Base-by-base conservation (phyloP, 2,888 invertebrate species). In the Epirrhoe alternata region DNA sequence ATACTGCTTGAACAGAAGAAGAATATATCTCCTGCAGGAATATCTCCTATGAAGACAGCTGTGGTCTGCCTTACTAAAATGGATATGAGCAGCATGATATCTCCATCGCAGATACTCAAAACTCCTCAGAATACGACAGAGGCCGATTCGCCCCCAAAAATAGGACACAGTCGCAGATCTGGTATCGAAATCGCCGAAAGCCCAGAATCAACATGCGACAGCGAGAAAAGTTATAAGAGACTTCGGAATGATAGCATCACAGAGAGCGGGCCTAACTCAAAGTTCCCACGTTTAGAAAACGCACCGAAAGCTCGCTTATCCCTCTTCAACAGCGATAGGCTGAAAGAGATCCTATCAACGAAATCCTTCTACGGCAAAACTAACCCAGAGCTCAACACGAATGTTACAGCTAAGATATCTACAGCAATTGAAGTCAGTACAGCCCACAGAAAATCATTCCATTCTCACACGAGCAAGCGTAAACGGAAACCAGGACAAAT, bases 311-410 rank as follows among this genome's bases (percentile, higher is more conserved):
- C 93, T 0, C 84, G 93, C 0, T 70, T 89, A 3, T 93, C 93
- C 0, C 78, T 94, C 0, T 93, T 93, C 71, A 92, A 89, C 70
- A 88, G 86, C 57, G 90, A 92, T 45, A 79, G 86, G 61, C 77
- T 92, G 0, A 92, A 92, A 75, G 92, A 94, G 75, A 91, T 94
- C 16, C 80, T 95, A 0, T 89, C 94, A 0, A 81, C 94, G 0
- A 94, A 94, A 77, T 93, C 92, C 0, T 95, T 95, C 78, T 95
- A 95, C 73, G 93, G 94, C 0, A 94, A 94, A 80, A 80, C 81
- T 0, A 90, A 90, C 54, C 90, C 90, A 1, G 92, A 92, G 5
- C 65, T 93, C 0, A 91, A 88, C 63, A 78, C 77, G 0, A 88
- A 69, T 24, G 77, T 93, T 1, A 77, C 86, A 1, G 72, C 80